Base-by-base conservation (phyloP, 1,140 invertebrate genomes). In the Dendroctonus valens region DNA sequence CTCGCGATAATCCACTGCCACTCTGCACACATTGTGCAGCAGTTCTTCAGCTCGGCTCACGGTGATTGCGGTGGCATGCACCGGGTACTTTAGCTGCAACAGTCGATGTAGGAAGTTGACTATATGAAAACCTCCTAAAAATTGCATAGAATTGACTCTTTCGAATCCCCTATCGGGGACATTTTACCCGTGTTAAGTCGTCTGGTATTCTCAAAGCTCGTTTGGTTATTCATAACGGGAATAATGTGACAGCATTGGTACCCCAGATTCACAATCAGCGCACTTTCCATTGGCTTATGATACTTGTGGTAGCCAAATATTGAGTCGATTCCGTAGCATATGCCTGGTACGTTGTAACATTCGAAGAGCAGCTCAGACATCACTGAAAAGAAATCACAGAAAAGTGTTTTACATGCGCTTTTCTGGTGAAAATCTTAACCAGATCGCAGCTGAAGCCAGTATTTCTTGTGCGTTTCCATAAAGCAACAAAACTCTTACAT, bases 301-400 rank as follows among this genome's bases (percentile, higher is more conserved):
- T 62, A 83, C 67, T 82, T 82, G 50, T 86, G 82, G 74, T 90
- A 89, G 69, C 92, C 92, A 76, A 92, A 93, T 40, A 97, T 72
- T 4, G 88, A 86, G 80, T 97, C 96, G 8, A 97, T 85, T 40
- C 93, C 93, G 79, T 96, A 97, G 52, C 86, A 85, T 11, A 97
- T 83, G 6, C 86, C 85, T 50, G 94, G 94, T 8, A 97, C 84
- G 60, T 88, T 86, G 76, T 97, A 97, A 73, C 92, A 95, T 81
- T 98, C 96, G 81, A 97, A 98, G 49, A 98, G 79, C 44, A 98
- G 81, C 79, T 98, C 95, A 39, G 91, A 93, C 94, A 97, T 97
- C 69, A 93, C 93, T 95, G 78, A 70, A 85, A 85, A 60, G 5
- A 64, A 37, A 5, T n/a, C n/a, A n/a, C n/a, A n/a, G n/a, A n/a